Percentiles rank a stretch among this genome's conserved stretches.
phyloP scores from a whole-genome alignment of 2,888 invertebrate genomes.

The Pardosa pseudoannulata region DNA sequence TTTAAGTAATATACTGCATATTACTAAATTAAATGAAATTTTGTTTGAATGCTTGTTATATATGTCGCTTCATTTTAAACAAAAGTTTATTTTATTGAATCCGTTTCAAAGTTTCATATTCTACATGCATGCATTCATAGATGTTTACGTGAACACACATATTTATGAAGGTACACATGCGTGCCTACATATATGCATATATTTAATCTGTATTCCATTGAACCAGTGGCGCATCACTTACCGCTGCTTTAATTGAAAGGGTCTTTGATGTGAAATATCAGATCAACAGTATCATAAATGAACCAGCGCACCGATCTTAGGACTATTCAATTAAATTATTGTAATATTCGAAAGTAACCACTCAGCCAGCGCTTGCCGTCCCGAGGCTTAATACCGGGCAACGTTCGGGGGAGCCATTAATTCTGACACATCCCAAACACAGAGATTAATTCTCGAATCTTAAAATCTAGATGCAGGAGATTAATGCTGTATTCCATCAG shows the following conservation, averaged over 20 bases:
- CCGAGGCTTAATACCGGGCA: background rate
- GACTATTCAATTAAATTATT: background rate
- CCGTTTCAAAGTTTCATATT: no score
- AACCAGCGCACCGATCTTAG: background rate
- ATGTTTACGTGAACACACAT: no score
- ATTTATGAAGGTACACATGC: no score
- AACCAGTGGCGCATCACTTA: background rate
- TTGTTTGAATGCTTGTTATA: no score
- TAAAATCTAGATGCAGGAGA: no score
- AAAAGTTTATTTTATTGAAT: no score
- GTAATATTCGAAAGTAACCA: background rate
- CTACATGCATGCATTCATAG: no score
- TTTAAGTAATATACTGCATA: no score
- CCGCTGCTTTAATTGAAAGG: background rate
- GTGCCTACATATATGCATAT: no score
- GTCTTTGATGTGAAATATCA: background rate
- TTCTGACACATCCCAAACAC: background rate
- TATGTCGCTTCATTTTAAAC: no score
- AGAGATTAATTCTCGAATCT: background rate
- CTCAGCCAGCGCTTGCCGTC: background rate
- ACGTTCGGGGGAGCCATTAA: background rate
- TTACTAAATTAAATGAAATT: no score
- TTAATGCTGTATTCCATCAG: no score
- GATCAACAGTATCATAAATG: background rate
- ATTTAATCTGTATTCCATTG: background rate